Base-by-base conservation (phyloP, 2,113 vertebrate species). In the Cinclus cinclus region DNA sequence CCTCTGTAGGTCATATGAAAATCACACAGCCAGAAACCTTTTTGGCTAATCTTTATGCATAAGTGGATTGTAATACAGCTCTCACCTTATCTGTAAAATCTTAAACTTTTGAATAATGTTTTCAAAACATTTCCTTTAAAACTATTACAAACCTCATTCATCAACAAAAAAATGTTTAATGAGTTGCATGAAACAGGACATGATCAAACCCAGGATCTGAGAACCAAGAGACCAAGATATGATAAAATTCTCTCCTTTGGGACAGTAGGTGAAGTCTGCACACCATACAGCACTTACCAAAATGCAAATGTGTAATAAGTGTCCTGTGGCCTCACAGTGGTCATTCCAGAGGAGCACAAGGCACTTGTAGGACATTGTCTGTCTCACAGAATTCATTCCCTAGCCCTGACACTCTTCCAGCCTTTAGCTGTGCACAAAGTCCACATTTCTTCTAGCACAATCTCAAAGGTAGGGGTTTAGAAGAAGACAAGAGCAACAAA, bases 311-410 rank as follows among this genome's bases (percentile, higher is more conserved):
- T 55, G 33, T 9, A 28, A 59, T 37, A 27, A 59, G 5, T 23
- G 25, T 55, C 31, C 68, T 62, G 28, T n/a, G 65, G 23, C 31
- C n/a, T 80, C 53, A 16, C 15, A 78, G 31, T 0, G 0, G 17
- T 31, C 17, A 50, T 24, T 75, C 27, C 47, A 23, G 17, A 74
- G 15, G 42, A 58, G 9, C 9, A 37, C 5, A 58, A 13, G 9
- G 25, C 13, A 42, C 12, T 19, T 30, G 7, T 6, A 24, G 35
- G 46, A 11, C 41, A 41, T 17, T 60, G 41, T 28, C 21, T 31
- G 0, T 24, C 4, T 49, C 12, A 63, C 6, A 65, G 15, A 78
- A 67, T 21, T 6, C 46, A 3, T 11, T 31, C 23, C 4, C 59
- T 18, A 22, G 10, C 47, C 78, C 11, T 39, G 42, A 60, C 15